Conservation (phyloP, 2,797 vertebrate species). For the Danio tinwini region DNA sequence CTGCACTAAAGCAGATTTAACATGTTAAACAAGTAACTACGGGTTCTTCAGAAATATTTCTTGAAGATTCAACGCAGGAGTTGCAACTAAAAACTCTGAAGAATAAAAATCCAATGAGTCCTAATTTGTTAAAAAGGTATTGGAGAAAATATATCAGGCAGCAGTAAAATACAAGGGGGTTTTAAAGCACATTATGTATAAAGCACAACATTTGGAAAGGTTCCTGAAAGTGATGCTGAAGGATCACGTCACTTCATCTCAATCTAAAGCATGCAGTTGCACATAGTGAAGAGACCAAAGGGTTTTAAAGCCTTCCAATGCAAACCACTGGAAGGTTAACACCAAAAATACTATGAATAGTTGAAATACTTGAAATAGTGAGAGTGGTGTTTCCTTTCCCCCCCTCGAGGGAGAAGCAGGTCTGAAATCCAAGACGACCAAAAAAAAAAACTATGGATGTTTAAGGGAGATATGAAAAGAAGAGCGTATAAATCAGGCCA, state of each 20-base stretch:
- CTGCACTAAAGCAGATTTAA: background rate
- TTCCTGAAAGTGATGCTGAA: background rate
- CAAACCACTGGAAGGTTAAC: conserved; percentile 28
- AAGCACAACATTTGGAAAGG: background rate
- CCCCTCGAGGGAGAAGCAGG: conserved; percentile 24
- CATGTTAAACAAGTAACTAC: background rate
- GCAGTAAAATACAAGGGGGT: background rate
- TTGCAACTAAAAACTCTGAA: background rate
- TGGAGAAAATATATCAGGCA: background rate
- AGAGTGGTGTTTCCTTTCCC: conserved; percentile 44
- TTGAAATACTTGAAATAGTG: conserved; percentile 56
- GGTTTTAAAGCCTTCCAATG: conserved; percentile 14
- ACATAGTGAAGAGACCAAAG: conserved; percentile 1
- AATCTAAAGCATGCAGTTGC: background rate
- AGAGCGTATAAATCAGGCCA: background rate
- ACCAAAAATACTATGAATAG: conserved; percentile 54
- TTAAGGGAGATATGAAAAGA: background rate
- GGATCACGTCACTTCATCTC: background rate
- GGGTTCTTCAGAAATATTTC: background rate
- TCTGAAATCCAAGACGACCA: conserved; percentile 46
- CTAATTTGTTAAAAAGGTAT: background rate
- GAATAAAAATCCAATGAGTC: background rate
- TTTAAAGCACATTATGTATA: background rate
- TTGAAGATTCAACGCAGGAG: background rate
- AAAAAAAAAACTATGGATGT: background rate